Percentiles rank a stretch among this genome's conserved stretches.
Conservation (phyloP, 1,140 invertebrate genomes). For the Rhagoletis zephyria region DNA sequence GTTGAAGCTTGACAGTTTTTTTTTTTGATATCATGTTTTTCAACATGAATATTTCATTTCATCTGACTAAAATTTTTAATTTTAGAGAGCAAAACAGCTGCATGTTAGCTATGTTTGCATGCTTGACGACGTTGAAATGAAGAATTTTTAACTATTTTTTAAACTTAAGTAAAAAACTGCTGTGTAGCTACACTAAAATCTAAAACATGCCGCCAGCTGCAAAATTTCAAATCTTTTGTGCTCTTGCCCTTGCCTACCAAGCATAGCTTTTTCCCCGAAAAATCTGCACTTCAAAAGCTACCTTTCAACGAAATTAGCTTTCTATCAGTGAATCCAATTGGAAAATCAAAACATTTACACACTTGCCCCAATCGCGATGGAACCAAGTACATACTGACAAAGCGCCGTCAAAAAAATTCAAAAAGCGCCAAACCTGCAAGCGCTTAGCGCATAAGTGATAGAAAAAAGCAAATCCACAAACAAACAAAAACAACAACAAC, state of each 20-base stretch:
- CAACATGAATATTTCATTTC: too few relatives aligned
- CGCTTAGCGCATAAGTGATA: background rate
- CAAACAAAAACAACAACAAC: background rate
- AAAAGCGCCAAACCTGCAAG: background rate
- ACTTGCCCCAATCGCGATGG: background rate
- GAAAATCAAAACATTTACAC: conserved; percentile 12
- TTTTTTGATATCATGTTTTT: too few relatives aligned
- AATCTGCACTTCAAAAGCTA: background rate
- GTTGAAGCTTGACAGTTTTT: too few relatives aligned
- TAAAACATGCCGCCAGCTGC: background rate
- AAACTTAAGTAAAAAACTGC: too few relatives aligned
- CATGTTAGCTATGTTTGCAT: too few relatives aligned
- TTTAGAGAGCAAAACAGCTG: too few relatives aligned
- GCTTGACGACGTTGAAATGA: too few relatives aligned
- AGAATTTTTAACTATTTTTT: too few relatives aligned
- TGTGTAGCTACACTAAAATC: too few relatives aligned
- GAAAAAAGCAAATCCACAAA: background rate
- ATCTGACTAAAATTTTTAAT: too few relatives aligned
- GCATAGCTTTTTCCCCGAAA: background rate
- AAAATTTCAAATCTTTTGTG: background rate
- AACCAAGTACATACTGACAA: too few relatives aligned
- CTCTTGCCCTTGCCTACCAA: background rate
- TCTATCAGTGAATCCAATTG: background rate
- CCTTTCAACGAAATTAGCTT: background rate
- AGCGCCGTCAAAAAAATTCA: background rate